These are phyloP conservation scores for Notocelia uddmanniana DNA, from an alignment of 2,888 invertebrate genomes.

Conservation along the genomic window DNA sequence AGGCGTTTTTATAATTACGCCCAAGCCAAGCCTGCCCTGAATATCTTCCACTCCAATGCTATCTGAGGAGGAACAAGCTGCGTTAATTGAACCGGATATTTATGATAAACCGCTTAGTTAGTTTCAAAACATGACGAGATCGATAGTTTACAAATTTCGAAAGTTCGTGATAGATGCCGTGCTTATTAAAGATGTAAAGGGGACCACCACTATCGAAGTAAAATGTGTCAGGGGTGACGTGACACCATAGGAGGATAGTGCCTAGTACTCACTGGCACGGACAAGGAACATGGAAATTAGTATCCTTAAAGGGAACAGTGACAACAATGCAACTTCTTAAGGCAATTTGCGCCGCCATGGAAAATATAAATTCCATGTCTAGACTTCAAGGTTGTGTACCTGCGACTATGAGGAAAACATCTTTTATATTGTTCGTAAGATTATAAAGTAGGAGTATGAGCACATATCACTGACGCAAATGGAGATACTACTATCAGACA, in stretches of 20 bases:
- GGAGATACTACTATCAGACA: conserved; percentile 47
- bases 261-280: conserved; percentile 69
- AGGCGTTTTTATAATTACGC: conserved; percentile 63
- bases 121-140: conserved; percentile 48
- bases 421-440: conserved; percentile 29
- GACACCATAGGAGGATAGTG: conserved; percentile 56
- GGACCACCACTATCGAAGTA: conserved; percentile 54
- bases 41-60: conserved; percentile 60
- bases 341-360: conserved; percentile 25
- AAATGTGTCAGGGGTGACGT: conserved; percentile 66
- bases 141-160: conserved; percentile 35
- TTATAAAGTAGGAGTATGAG: conserved; percentile 30
- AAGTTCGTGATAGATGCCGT: conserved; percentile 47
- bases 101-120: conserved; percentile 53
- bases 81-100: conserved; percentile 58
- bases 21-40: conserved; percentile 60
- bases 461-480: conserved; percentile 34
- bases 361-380: conserved; percentile 33
- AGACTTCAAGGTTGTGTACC: conserved; percentile 35
- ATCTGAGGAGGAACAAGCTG: conserved; percentile 57
- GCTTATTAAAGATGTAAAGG: conserved; percentile 57
- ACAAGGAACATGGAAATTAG: conserved; percentile 53
- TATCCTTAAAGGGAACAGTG: conserved; percentile 32
- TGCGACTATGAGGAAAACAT: conserved; percentile 34
- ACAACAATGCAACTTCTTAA: conserved; percentile 29